Base-by-base conservation (phyloP, 2,888 invertebrate species). In the Drosophila quinaria region DNA sequence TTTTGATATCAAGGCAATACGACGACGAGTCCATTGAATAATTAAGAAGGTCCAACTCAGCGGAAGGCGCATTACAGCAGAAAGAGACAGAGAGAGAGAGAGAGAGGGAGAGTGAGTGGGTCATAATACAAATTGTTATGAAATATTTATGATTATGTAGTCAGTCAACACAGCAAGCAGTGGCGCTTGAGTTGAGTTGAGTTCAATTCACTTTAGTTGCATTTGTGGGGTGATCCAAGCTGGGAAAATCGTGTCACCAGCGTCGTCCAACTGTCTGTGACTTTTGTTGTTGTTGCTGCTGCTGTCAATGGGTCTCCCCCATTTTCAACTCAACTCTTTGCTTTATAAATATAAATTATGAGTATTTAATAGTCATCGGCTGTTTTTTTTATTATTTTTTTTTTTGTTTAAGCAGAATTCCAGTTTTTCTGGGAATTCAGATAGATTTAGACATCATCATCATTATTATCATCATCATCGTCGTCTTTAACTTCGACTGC, bases 91-190 rank as follows among this genome's bases (percentile, higher is more conserved):
- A 51, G 33, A 44, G 19, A 25, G n/a, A 33, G 29, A 11, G 15
- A 22, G 15, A 10, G 19, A 33, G 31, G 41, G 44, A 50, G 22
- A 22, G 50, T 9, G 11, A 25, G 15, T 17, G 31, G 25, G 56
- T 58, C 44, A 54, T 61, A 67, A 61, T 39, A 67, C 41, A 56
- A 67, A 56, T 44, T 64, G 64, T 88, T 84, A 86, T 83, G 89
- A 88, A 88, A 84, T 75, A 80, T 78, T 80, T 78, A 78, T 71
- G 70, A 86, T 87, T 61, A 73, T 78, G 65, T 74, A 70, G 79
- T 61, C 65, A 70, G 79, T 61, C 65, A 64, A 63, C 42, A 42
- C 19, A 50, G 55, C 22, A 29, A 50, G 55, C 29, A 2, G 29
- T 22, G 73, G 61, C 55, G 73, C 60, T 63, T 55, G 49, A 39